phyloP scores from a whole-genome alignment of 2,888 invertebrate species.

The Parnassius apollo region DNA sequence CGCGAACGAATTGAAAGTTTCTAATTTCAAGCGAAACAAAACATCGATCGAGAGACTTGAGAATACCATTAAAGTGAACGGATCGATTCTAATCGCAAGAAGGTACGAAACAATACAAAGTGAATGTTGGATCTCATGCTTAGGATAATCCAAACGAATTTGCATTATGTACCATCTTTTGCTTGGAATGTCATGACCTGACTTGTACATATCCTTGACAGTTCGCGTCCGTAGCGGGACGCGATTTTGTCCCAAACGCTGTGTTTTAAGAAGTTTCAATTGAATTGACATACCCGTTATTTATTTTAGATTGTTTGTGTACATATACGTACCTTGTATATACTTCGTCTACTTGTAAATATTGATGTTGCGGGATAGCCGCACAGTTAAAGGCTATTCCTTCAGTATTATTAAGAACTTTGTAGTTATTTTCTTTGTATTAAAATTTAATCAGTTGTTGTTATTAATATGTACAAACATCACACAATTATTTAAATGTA shows the following conservation, averaged over 20 bases:
- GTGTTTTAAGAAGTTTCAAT: constrained; percentile 48
- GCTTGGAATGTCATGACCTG: too few relatives aligned
- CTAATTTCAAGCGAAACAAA: too few relatives aligned
- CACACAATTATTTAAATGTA: constrained; percentile 27
- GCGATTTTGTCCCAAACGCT: neutral
- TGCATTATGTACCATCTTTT: neutral
- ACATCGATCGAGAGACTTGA: too few relatives aligned
- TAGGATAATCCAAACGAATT: neutral
- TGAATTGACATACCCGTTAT: constrained; percentile 76
- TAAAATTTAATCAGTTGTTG: constrained; percentile 24
- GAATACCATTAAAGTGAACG: too few relatives aligned
- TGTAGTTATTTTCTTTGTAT: constrained; percentile 38
- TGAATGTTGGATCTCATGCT: neutral
- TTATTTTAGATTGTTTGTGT: constrained; percentile 73
- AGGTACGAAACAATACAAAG: too few relatives aligned
- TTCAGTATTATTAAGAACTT: constrained; percentile 72
- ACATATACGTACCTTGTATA: constrained; percentile 69
- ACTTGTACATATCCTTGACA: neutral
- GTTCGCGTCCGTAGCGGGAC: neutral
- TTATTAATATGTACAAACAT: constrained; percentile 16
- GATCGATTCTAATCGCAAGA: too few relatives aligned
- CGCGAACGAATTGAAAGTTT: constrained; percentile 28
- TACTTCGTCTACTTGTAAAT: constrained; percentile 67
- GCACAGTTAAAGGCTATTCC: constrained; percentile 49
- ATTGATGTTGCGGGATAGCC: constrained; percentile 54